Base-by-base conservation (phyloP, 2,113 vertebrate genomes). In the Synodontis membranacea region DNA sequence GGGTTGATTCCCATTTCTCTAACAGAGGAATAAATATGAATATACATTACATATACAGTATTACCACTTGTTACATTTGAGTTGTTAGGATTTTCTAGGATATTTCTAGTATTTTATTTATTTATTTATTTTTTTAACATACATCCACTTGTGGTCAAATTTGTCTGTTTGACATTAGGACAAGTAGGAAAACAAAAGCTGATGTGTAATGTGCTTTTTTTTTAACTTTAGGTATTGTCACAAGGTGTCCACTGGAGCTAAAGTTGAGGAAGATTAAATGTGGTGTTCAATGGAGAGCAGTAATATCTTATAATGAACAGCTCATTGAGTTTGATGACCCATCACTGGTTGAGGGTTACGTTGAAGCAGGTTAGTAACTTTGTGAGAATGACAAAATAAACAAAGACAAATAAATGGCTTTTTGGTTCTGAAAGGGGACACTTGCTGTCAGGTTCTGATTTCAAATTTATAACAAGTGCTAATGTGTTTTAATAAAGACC, bases 181-280 rank as follows among this genome's bases (percentile, higher is more conserved):
- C 12, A 12, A 60, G 52, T 64, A 23, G 58, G 23, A 44, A 75
- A 58, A 48, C 5, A 28, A 9, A 64, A 50, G 15, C 5, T 17
- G 5, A 58, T 19, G 19, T 54, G 50, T 50, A 50, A 1, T 64
- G 12, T 86, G 14, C 15, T 34, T 64, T 86, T n/a, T 19, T 86
- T 39, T 89, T 14, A 68, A 23, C 34, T 83, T 1, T 78, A 92
- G 91, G 91, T 23, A 92, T 92, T 78, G 88, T 92, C n/a, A 92
- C 91, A 37, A 84, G 91, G 28, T 92, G 91, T 82, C 91, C 90
- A 11, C 84, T 92, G 46, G 88, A 89, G 84, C 79, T 92, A 34
- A 91, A 86, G 75, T 58, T 92, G 37, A 90, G 85, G 56, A 92
- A 75, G 68, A 70, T 89, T 39, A 88, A 48, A 58, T 76, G 84